Evolutionary conservation across 2,113 vertebrate species (phyloP).

Genomic region (Cyanistes caeruleus): DNA sequence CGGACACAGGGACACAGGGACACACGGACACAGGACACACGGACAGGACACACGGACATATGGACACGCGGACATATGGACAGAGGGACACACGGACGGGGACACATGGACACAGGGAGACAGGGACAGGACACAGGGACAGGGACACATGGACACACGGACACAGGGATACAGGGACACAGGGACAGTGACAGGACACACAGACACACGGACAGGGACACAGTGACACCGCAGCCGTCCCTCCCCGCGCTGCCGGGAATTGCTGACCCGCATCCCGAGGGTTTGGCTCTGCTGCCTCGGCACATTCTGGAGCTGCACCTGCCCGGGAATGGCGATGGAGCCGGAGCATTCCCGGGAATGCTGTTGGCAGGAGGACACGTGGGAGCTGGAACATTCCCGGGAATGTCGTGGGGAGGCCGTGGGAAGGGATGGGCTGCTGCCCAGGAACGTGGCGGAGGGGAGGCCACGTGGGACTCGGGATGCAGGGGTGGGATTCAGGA

Average conservation of each 20-base stretch:
- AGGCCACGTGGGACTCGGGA: not conserved
- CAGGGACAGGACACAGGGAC: accelerated
- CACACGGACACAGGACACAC: accelerated
- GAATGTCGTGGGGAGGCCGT: not conserved
- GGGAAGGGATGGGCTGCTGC: not conserved
- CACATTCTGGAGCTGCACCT: not conserved
- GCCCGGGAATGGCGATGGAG: not conserved
- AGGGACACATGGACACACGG: not conserved
- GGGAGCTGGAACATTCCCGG: not conserved
- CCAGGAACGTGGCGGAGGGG: not conserved
- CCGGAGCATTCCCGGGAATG: not conserved
- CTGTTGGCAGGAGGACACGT: not conserved
- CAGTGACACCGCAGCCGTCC: not conserved
- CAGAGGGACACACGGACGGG: not conserved
- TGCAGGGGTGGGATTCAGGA: too few relatives aligned
- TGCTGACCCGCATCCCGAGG: not conserved
- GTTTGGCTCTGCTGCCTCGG: not conserved
- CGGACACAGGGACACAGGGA: not conserved
- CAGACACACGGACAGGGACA: not conserved
- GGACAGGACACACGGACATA: too few relatives aligned
- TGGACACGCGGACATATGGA: not conserved
- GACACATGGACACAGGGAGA: too few relatives aligned
- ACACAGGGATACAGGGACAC: not conserved
- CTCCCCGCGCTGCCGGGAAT: not conserved
- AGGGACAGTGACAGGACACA: accelerated